A percentile compares a stretch with the other conserved stretches of the same genome.
These are phyloP conservation scores for Metallyticus violacea DNA, from an alignment of 2,888 invertebrate species.

Conservation along the genomic window DNA sequence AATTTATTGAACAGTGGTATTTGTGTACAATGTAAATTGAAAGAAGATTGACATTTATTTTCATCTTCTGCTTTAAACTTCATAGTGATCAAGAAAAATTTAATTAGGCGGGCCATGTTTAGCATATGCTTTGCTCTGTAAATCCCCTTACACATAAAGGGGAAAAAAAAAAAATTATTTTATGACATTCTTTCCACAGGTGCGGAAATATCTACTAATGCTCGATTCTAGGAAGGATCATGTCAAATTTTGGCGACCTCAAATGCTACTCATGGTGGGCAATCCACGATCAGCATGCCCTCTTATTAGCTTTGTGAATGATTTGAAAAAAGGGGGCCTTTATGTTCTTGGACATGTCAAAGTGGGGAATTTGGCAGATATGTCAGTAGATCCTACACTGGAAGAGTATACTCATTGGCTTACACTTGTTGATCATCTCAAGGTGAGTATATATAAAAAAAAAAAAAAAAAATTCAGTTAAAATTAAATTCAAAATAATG, in stretches of 20 bases:
- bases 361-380: slow-evolving; percentile 55
- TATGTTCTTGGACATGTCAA: slow-evolving; percentile 87
- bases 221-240: slow-evolving; percentile 95
- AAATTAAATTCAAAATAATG: neutral
- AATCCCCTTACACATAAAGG: neutral
- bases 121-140: too few species aligned
- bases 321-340: slow-evolving; percentile 90
- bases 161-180: neutral
- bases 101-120: too few species aligned
- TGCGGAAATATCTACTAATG: slow-evolving; percentile 92
- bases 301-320: slow-evolving; percentile 95
- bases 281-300: slow-evolving; percentile 89
- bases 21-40: too few species aligned
- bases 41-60: too few species aligned
- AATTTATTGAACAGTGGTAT: too few species aligned
- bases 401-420: slow-evolving; percentile 88
- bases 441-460: slow-evolving; percentile 53
- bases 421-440: slow-evolving; percentile 89
- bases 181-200: slow-evolving; percentile 48
- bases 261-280: slow-evolving; percentile 88
- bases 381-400: slow-evolving; percentile 64
- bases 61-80: too few species aligned
- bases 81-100: too few species aligned
- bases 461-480: neutral
- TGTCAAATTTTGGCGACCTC: slow-evolving; percentile 99